Base-by-base conservation (phyloP, 2,888 invertebrate genomes). In the Dynastes grantii region DNA sequence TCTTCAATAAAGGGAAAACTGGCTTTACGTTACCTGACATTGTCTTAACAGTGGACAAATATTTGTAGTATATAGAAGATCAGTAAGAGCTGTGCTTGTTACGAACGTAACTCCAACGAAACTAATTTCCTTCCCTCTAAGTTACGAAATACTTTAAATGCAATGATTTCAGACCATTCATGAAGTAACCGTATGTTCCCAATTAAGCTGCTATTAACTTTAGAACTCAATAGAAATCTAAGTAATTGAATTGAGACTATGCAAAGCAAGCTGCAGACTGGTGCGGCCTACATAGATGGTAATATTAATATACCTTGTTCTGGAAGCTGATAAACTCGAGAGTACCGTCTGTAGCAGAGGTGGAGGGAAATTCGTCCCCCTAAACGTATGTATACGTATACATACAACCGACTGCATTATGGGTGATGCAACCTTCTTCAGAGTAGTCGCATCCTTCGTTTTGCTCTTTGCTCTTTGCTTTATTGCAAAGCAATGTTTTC, bases 401-500 rank as follows among this genome's bases (percentile, higher is more conserved):
- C 11, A 51, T 68, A 13, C 4, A 37, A n/a, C 53, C 22, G 49
- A 2, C 61, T 11, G 40, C 61, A 75, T 6, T 63, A 45, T 8
- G 61, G 27, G 4, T 61, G 61, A 45, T 37, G 45, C 61, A 61
- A 61, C 61, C 49, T 40, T 75, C 73, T 75, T 45, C 73, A 63
- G 55, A 55, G 6, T 58, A 55, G 73, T 61, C 61, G 61, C 45
- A 40, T 75, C 45, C 61, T 61, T 27, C 55, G 73, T 61, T 45
- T 61, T 29, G 45, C 45, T 45, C 45, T 8, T 45, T 58, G 73
- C 73, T 75, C 73, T 75, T 75, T 75, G 73, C 73, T 61, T 75
- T 75, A 75, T 75, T 75, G 73, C 73, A 29, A 75, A 75, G 29
- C 73, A 45, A 55, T 75, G 73, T 75, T 75, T 29, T 61, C 73